These are phyloP conservation scores for Acomys russatus DNA, from an alignment of 2,797 vertebrate species.

Conservation along the genomic window DNA sequence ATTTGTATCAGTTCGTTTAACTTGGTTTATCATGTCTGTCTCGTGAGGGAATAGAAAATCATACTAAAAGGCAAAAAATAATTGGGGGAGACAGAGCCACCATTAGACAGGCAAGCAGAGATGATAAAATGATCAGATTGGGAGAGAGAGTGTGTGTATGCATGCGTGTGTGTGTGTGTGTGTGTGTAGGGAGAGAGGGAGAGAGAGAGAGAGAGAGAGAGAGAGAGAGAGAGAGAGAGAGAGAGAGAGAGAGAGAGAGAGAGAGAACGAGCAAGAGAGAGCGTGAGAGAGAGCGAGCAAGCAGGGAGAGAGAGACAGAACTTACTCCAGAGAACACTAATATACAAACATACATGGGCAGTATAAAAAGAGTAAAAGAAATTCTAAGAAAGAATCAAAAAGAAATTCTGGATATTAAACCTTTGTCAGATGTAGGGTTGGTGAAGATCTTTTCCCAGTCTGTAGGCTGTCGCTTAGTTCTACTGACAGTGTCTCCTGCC, in stretches of 20 bases:
- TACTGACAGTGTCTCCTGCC: no score
- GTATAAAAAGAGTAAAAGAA: conserved; percentile 29
- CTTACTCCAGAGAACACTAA: background rate
- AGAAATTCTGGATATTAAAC: no score
- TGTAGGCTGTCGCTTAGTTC: no score
- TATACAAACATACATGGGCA: background rate
- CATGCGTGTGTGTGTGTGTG: background rate
- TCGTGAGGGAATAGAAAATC: conserved; percentile 2
- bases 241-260: background rate
- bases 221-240: background rate
- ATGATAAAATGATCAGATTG: conserved; percentile 5
- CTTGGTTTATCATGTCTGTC: background rate
- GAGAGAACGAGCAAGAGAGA: no score
- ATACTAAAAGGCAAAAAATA: conserved; percentile 9
- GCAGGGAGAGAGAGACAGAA: no score
- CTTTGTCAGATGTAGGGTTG: no score
- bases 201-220: no score
- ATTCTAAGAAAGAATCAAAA: background rate
- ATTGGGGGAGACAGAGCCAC: background rate
- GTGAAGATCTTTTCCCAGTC: no score
- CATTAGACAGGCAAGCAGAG: background rate
- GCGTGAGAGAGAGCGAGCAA: no score
- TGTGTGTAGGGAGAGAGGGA: background rate
- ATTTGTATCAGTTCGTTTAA: background rate
- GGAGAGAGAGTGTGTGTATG: background rate